These are phyloP conservation scores for Cliona cf. orientalis DNA, from an alignment of 37 sponge, comb jelly and placozoan genomes.

Conservation along the genomic window DNA sequence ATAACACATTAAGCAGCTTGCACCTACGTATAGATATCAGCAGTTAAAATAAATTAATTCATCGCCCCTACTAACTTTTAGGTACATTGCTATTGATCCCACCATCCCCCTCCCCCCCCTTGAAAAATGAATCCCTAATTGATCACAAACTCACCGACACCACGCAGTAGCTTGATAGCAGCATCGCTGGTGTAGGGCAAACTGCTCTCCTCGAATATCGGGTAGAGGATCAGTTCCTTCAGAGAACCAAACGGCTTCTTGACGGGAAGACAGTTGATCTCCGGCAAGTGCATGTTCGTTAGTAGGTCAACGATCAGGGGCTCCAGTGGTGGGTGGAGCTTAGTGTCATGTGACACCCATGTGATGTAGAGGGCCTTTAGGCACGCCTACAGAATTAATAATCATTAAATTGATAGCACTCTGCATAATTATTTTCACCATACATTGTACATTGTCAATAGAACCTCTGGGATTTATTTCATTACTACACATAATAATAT, in stretches of 20 bases:
- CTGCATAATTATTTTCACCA: too few species aligned
- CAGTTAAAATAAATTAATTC: too few species aligned
- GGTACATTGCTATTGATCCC: too few species aligned
- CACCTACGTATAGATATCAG: too few species aligned
- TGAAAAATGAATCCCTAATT: too few species aligned
- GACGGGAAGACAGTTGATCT: slow-evolving; percentile 40
- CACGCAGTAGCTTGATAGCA: slow-evolving; percentile 44
- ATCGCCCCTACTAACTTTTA: too few species aligned
- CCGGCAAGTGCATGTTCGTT: slow-evolving; percentile 25
- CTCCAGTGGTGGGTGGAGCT: slow-evolving; percentile 19
- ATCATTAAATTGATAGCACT: too few species aligned
- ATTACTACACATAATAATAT: too few species aligned
- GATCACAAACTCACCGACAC: slow-evolving; percentile 43
- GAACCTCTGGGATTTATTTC: too few species aligned
- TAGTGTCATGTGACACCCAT: slow-evolving; percentile 11
- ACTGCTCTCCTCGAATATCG: slow-evolving; percentile 28
- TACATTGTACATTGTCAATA: too few species aligned
- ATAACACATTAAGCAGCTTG: too few species aligned
- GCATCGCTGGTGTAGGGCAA: slow-evolving; percentile 63
- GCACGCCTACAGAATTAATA: slow-evolving; percentile 39
- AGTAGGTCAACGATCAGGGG: slow-evolving; percentile 40
- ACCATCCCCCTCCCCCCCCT: too few species aligned
- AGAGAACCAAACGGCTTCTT: slow-evolving; percentile 36
- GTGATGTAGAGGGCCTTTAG: slow-evolving; percentile 46
- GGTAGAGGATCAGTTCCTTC: slow-evolving; percentile 37